Percentiles rank a stretch among this genome's conserved stretches.
Conservation (phyloP, 2,113 vertebrate species). For the Oreochromis aureus region DNA sequence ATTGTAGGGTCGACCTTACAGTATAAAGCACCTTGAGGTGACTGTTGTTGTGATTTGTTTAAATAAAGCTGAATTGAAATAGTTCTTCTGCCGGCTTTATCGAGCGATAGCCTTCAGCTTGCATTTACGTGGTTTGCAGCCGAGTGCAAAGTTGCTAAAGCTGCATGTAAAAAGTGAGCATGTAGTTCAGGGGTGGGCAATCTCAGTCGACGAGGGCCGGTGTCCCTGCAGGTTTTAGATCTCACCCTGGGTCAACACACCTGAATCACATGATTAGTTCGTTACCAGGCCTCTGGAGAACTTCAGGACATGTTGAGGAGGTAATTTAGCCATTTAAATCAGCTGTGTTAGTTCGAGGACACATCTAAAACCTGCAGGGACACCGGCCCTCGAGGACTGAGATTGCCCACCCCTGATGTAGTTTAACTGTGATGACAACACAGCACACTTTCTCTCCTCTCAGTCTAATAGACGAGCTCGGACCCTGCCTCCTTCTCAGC, state of each 20-base stretch:
- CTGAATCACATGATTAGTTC: too few species aligned
- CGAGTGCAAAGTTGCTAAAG: not conserved
- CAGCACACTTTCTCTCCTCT: not conserved
- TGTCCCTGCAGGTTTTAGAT: too few species aligned
- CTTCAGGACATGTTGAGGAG: too few species aligned
- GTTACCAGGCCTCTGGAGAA: too few species aligned
- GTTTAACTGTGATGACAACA: not conserved
- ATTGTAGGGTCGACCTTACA: accelerated
- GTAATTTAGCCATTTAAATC: too few species aligned
- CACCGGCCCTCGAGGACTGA: too few species aligned
- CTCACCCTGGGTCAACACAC: too few species aligned
- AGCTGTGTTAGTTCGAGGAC: too few species aligned
- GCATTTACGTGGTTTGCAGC: not conserved
- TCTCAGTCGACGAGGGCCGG: too few species aligned
- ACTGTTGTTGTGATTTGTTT: not conserved
- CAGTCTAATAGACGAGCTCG: not conserved
- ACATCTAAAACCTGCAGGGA: too few species aligned
- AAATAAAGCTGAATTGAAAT: not conserved
- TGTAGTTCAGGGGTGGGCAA: not conserved
- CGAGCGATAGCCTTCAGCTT: not conserved
- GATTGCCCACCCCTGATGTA: not conserved
- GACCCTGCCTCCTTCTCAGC: not conserved
- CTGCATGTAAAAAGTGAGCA: not conserved
- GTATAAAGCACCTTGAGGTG: not conserved
- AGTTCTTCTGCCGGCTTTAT: not conserved